Evolutionary conservation across 92 coral and sea anemone genomes (phyloP), one percentile per base, ranked within the genome.

Genomic region (Heteractis magnifica): DNA sequence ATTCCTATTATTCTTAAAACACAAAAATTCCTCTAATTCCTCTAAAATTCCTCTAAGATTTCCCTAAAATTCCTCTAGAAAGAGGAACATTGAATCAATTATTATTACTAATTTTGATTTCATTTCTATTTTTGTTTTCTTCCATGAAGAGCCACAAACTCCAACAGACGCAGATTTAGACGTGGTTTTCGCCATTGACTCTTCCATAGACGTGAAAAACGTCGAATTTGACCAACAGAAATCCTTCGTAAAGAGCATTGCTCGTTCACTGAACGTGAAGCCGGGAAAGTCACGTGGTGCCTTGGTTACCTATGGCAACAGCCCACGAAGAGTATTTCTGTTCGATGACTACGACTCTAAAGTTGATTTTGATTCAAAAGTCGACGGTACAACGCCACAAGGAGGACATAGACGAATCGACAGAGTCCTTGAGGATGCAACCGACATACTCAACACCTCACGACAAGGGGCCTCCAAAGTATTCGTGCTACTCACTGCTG

Each of bases 111-210:
- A 26, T 26, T 26, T 34, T 34, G 44, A 34, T 34, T 34, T 34
- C 3, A 2, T 34, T 34, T 34, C 19, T 53, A 26, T 14, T 13
- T 51, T 2, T 59, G 14, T 26, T 20, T 56, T 21, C 44, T 4
- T 44, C 18, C 77, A 51, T 18, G 56, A 55, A 82, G 86, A 72
- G 50, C 86, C 86, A 7, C 86, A 75, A 10, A 51, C 71, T 23
- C 82, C 87, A 84, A 84, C 81, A 52, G 56, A 76, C 64, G 76
- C 81, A 20, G 80, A 84, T 53, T 15, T 81, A 58, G 94, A 93
- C 18, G 82, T 91, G 16, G 89, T 89, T 7, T 91, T 93, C 75
- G 81, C 88, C 19, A 80, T 93, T 76, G 97, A 93, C 51, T 90
- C 93, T 15, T 93, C 97, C 4, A 86, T 75, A 11, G 76, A 85